Percentiles rank a stretch among this genome's conserved stretches.
phyloP scores from a whole-genome alignment of 2,888 invertebrate genomes.

The Omphaloscelis lunosa region DNA sequence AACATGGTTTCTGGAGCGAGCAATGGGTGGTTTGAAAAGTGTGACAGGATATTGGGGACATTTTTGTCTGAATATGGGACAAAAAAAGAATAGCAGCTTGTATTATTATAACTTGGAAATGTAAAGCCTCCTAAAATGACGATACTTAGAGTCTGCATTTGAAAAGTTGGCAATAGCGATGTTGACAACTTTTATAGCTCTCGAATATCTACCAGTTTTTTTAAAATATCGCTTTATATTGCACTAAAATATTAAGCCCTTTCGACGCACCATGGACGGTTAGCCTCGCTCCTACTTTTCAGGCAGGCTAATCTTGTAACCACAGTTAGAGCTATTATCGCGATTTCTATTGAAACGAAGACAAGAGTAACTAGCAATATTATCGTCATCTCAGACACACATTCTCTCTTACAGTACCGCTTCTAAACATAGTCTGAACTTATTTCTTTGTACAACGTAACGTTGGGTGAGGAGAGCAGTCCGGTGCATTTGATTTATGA shows the following conservation, averaged over 20 bases:
- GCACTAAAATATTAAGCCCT: background rate
- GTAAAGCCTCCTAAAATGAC: background rate
- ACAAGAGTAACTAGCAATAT: background rate
- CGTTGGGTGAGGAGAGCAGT: constrained; percentile 36
- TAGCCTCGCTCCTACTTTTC: too few relatives aligned
- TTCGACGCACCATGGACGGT: background rate
- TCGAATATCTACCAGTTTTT: background rate
- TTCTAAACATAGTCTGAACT: constrained; percentile 36
- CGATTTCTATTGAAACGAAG: background rate
- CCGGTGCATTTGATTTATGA: constrained; percentile 55
- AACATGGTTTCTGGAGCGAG: background rate
- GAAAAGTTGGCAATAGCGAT: background rate
- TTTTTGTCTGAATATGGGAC: background rate
- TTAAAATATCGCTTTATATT: background rate
- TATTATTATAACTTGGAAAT: background rate
- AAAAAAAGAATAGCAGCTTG: background rate
- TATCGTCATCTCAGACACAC: constrained; percentile 1
- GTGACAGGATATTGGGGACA: too few relatives aligned
- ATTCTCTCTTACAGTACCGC: background rate
- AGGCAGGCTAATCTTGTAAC: background rate
- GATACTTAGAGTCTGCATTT: background rate
- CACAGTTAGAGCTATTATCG: background rate
- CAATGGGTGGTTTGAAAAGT: background rate
- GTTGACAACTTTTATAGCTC: background rate
- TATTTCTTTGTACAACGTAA: constrained; percentile 17